phyloP scores from a whole-genome alignment of 2,113 vertebrate genomes.

The Solenodon paradoxus region DNA sequence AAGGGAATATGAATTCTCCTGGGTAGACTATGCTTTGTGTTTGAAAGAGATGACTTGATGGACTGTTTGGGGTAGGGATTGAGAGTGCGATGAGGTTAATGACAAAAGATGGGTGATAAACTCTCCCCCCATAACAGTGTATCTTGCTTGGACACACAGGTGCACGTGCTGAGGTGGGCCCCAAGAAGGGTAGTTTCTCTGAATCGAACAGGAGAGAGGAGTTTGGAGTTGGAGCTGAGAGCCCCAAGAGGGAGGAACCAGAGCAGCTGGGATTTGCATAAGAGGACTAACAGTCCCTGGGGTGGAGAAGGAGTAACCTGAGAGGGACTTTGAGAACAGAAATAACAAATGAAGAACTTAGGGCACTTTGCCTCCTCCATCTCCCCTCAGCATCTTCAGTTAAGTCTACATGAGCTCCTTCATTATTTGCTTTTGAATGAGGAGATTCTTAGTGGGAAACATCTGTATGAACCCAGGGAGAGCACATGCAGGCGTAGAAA shows the following conservation, averaged over 20 bases:
- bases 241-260: neutral
- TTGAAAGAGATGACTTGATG: neutral
- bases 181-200: neutral
- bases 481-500: neutral
- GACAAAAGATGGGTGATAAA: neutral
- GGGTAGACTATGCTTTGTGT: rapidly evolving
- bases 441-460: neutral
- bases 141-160: neutral
- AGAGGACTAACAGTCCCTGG: neutral
- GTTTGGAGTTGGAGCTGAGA: too few relatives aligned
- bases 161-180: neutral
- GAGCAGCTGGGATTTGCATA: neutral
- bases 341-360: neutral
- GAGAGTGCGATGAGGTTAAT: neutral
- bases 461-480: neutral
- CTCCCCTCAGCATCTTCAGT: neutral
- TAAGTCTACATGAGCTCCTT: neutral
- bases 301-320: neutral
- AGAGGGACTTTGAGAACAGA: neutral
- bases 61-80: neutral
- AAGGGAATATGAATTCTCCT: neutral
- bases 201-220: neutral
- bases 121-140: neutral
- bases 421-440: neutral
- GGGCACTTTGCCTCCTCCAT: neutral